phyloP scores from a whole-genome alignment of 2,113 vertebrate species.

The Lagopus muta region DNA sequence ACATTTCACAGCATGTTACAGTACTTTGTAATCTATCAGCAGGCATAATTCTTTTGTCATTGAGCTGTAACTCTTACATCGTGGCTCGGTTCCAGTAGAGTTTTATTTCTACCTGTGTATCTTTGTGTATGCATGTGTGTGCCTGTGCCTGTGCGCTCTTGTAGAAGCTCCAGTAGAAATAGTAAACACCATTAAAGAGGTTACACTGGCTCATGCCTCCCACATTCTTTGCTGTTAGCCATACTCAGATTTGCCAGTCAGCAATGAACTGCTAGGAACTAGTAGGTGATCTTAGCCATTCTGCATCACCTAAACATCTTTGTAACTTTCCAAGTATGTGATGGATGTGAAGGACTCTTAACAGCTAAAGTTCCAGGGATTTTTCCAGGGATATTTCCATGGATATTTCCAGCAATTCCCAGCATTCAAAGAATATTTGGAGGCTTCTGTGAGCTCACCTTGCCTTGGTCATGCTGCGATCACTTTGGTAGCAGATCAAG shows the following conservation, averaged over 20 bases:
- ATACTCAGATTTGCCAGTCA: not conserved
- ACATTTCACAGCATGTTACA: not conserved
- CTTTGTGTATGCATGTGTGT: not conserved
- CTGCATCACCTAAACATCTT: not conserved
- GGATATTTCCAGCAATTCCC: not conserved
- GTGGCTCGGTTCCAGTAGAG: not conserved
- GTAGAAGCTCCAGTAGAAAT: not conserved
- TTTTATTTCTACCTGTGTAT: not conserved
- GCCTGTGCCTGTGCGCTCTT: not conserved
- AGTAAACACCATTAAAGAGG: not conserved
- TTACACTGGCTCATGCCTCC: not conserved
- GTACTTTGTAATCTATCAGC: not conserved
- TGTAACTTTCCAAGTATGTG: not conserved
- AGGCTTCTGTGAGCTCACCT: not conserved
- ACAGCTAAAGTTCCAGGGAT: not conserved
- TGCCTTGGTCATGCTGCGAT: not conserved
- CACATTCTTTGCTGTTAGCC: not conserved
- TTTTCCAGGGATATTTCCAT: too few species aligned
- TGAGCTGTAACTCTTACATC: not conserved
- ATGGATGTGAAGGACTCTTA: not conserved
- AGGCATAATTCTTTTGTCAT: not conserved
- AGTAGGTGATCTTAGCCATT: not conserved
- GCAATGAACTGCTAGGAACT: not conserved
- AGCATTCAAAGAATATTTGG: not conserved
- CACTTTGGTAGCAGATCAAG: not conserved